Base-by-base conservation (phyloP, 2,888 invertebrate genomes). In the Chrysolina americana region DNA sequence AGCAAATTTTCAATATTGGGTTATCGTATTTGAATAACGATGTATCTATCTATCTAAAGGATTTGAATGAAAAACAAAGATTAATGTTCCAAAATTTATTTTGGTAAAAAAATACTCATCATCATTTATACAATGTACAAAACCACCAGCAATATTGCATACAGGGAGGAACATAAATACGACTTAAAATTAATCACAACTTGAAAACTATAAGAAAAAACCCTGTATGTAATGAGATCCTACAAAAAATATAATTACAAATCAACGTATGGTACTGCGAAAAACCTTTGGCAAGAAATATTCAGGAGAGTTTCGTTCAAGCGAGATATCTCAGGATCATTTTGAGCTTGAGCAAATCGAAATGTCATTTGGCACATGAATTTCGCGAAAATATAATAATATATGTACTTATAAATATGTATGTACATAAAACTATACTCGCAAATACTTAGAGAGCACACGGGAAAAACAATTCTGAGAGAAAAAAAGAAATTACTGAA, bases 161-260 rank as follows among this genome's bases (percentile, higher is more conserved):
- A 59, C 36, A 59, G 9, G 23, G 59, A 19, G n/a, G 9, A 59
- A 59, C 23, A 28, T 59, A 36, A 59, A 23, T 15, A 59, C 9
- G 23, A 59, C 59, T 15, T 59, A 36, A 28, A 8, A 36, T 15
- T 15, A 28, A 53, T 53, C 59, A 23, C 59, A 59, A 59, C 59
- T 59, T 28, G 36, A 59, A 59, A 2, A n/a, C 23, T 59, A 59
- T 13, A 15, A 28, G n/a, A 59, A n/a, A 59, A 59, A 17, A 59
- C 59, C 59, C 59, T 59, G 59, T 36, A 59, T 15, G 10, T 17
- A 59, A 59, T 59, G 59, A 59, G 59, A 59, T 59, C 59, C 36
- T 15, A 59, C 36, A 59, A 36, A 59, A 36, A 15, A 47, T 47
- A 19, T 53, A 53, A 10, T 53, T 5, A 53, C 9, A 19, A 44